These are phyloP conservation scores for Podarcis lilfordi DNA, from an alignment of 2,797 vertebrate species.

Conservation along the genomic window DNA sequence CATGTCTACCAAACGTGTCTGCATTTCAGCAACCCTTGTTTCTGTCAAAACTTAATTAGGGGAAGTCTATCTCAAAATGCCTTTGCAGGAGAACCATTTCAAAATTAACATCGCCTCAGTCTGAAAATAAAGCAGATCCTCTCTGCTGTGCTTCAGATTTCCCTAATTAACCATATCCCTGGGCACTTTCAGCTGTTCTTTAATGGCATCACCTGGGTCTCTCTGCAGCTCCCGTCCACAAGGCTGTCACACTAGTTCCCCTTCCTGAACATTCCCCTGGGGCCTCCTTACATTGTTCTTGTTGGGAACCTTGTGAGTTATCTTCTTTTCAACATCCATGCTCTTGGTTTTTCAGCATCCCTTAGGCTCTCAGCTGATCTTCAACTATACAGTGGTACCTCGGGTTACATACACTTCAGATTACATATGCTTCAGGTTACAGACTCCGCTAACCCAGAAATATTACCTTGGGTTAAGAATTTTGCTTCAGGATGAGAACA, in stretches of 20 bases:
- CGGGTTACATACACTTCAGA: too few species aligned
- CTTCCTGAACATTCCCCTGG: not conserved
- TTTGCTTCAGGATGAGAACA: too few species aligned
- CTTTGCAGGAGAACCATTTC: not conserved
- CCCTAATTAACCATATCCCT: not conserved
- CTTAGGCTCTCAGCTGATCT: constrained; percentile 3
- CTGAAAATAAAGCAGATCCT: not conserved
- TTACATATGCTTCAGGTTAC: too few species aligned
- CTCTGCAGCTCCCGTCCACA: not conserved
- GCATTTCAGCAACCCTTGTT: not conserved
- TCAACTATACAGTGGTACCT: not conserved
- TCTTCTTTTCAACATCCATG: not conserved
- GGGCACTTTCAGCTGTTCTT: not conserved
- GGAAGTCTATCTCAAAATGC: not conserved
- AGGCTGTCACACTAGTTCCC: not conserved
- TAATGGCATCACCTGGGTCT: not conserved
- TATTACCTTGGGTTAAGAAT: too few species aligned
- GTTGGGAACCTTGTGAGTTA: not conserved
- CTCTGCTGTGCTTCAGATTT: not conserved
- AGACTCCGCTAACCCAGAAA: too few species aligned
- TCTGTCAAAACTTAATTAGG: not conserved
- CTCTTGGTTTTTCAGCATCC: constrained; percentile 12
- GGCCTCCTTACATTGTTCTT: not conserved
- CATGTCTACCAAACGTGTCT: not conserved
- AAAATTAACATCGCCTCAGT: not conserved